phyloP scores from a whole-genome alignment of 2,888 invertebrate genomes.

The Stictocephala bisonia region DNA sequence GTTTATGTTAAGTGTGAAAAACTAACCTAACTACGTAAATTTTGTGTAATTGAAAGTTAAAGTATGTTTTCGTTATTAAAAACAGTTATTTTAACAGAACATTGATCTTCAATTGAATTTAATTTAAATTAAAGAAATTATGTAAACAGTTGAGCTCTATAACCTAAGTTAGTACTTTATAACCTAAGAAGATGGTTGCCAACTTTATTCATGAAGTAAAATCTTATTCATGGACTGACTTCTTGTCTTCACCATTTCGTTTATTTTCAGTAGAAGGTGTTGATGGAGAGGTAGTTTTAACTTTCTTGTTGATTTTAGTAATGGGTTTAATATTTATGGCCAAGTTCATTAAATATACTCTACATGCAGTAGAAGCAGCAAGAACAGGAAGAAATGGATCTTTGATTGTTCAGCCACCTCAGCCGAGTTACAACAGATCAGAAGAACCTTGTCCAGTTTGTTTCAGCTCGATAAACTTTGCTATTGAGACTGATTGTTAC shows the following conservation, averaged over 20 bases:
- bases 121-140: no score
- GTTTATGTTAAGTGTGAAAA: no score
- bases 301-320: conserved; percentile 7
- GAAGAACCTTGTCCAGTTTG: conserved; percentile 34
- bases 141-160: no score
- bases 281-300: conserved; percentile 24
- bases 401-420: conserved; percentile 26
- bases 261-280: conserved; percentile 34
- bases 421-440: conserved; percentile 34
- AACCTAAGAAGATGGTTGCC: no score
- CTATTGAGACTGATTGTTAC: conserved; percentile 37
- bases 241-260: neutral
- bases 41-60: no score
- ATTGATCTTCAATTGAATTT: no score
- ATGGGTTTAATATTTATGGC: neutral
- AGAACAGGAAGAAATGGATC: neutral
- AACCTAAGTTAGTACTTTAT: no score
- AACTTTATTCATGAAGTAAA: no score
- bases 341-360: neutral
- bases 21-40: no score
- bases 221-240: no score
- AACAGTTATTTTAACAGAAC: no score
- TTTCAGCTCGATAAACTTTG: conserved; percentile 17
- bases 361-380: neutral
- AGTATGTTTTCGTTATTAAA: no score